Base-by-base conservation (phyloP, 2,888 invertebrate species). In the Octodonta nipae region DNA sequence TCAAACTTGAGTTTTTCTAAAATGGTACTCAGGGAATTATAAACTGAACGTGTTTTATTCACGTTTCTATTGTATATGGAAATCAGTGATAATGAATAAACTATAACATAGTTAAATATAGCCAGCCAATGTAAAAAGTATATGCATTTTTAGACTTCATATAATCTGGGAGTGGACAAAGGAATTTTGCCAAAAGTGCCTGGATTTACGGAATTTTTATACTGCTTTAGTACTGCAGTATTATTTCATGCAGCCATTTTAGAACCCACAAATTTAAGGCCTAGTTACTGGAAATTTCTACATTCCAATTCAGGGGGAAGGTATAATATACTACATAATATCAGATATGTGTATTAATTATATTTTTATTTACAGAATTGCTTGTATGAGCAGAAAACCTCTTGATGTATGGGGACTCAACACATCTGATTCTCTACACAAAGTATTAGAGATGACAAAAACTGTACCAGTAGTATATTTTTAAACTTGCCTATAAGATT, bases 281-380 rank as follows among this genome's bases (percentile, higher is more conserved):
- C 75, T n/a, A 83, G 82, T 33, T 88, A 88, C 60, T 84, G 79
- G 72, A 80, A 77, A 54, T 87, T 87, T 58, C 63, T 88, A 25
- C 70, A 73, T 41, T 70, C 70, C 37, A 66, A 85, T 39, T 86
- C 86, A 1, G 81, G 79, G 26, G 75, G 72, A 56, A 66, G 75
- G 74, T 71, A 52, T 5, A 14, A 30, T 16, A 17, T 16, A 11
- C 20, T 13, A 8, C 6, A 20, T 16, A n/a, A 17, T 15, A 2
- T 16, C 11, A 13, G 5, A n/a, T n/a, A n/a, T n/a, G n/a, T n/a
- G n/a, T n/a, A n/a, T n/a, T n/a, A n/a, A n/a, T n/a, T n/a, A n/a
- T n/a, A 17, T 17, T n/a, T n/a, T n/a, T n/a, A n/a, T n/a, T n/a
- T n/a, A n/a, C 59, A 76, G 76, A 50, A 65, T 77, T 40, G 70